These are phyloP conservation scores for Aphrocallistes beatrix DNA, from an alignment of 37 sponge, comb jelly and placozoan genomes.

Conservation along the genomic window DNA sequence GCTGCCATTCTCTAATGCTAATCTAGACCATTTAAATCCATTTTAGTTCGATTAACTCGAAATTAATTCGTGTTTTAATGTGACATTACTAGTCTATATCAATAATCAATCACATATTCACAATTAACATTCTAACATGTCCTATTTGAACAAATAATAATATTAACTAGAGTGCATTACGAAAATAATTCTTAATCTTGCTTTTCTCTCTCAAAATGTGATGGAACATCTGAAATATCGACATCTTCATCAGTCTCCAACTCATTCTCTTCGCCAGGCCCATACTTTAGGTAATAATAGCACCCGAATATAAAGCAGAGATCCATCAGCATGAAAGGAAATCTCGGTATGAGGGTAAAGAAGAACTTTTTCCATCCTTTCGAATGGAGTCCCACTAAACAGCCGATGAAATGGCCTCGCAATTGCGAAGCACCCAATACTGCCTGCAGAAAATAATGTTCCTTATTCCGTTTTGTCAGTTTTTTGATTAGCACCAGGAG, in stretches of 20 bases:
- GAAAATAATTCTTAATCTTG: neutral
- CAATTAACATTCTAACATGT: no score
- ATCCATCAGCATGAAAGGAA: neutral
- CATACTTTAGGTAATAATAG: neutral
- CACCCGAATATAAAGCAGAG: neutral
- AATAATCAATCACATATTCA: neutral
- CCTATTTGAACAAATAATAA: no score
- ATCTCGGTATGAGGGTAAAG: neutral
- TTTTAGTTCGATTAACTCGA: neutral
- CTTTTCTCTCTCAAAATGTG: neutral
- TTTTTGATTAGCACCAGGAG: neutral
- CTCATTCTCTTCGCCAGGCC: neutral
- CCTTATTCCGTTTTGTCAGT: neutral
- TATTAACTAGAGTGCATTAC: neutral
- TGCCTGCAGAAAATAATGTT: neutral
- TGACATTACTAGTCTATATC: neutral
- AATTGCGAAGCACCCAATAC: neutral
- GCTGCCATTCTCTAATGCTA: neutral
- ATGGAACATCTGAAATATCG: neutral
- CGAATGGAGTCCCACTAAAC: neutral
- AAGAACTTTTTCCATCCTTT: neutral
- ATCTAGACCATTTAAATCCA: neutral
- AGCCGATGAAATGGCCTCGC: slow-evolving; percentile 9
- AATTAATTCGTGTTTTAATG: neutral
- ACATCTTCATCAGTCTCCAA: neutral